Base-by-base conservation (phyloP, 2,797 vertebrate genomes). In the Hapalemur alaotrensis region DNA sequence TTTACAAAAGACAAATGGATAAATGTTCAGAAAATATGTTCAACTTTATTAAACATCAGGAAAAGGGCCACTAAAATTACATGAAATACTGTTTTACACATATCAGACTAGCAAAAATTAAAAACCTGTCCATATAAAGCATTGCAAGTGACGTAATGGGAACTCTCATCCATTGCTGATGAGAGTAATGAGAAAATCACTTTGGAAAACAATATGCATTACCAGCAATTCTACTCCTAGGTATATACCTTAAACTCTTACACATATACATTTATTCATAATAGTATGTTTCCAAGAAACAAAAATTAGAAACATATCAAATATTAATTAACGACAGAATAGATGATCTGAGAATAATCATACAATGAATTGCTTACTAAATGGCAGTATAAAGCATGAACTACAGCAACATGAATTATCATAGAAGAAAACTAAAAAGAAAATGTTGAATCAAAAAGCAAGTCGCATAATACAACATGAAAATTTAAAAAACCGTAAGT, bases 291-390 rank as follows among this genome's bases (percentile, higher is more conserved):
- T 78, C 52, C 65, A 75, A 86, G 32, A 63, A 35, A 25, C 7
- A 84, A 82, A 88, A 93, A 70, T 57, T 25, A 52, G n/a, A 73
- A 91, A 73, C 20, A 79, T 61, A 41, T 72, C 75, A 83, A 88
- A 52, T 82, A 79, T 67, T 91, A 18, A 79, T 23, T 84, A 84
- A 82, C 32, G 78, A 61, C 2, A 88, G 46, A 79, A 89, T 50
- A 6, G 52, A 46, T 38, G 69, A 52, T 76, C 0, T 65, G 63
- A 82, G 46, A 65, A 65, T 73, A 73, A n/a, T 87, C 70, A 79
- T 32, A 93, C 20, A 91, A 83, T 73, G 25, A 91, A 88, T n/a
- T 61, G 57, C n/a, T 91, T 67, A 79, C 46, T 92, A 73, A 85
- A 59, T 32, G 15, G 38, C 32, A 63, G 48, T 50, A 32, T 50